Evolutionary conservation across 2,888 invertebrate genomes (phyloP).

Genomic region (Lycaena phlaeas): DNA sequence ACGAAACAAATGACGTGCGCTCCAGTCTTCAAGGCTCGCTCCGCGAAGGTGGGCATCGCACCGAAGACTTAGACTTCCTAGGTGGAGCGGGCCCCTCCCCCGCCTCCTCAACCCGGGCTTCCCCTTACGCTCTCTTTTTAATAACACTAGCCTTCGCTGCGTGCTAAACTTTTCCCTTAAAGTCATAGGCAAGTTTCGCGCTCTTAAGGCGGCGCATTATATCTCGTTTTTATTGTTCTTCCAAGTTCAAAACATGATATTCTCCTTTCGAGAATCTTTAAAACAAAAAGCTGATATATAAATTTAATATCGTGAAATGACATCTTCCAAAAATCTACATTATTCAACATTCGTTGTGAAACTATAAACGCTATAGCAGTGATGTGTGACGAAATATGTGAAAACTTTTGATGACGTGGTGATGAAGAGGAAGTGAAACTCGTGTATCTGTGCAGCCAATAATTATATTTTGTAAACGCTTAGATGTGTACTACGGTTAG

Average conservation of each 20-base stretch:
- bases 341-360: too few species aligned
- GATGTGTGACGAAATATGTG: too few species aligned
- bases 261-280: not conserved
- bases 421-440: not conserved
- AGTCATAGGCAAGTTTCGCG: slow-evolving; percentile 23
- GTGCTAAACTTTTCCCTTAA: slow-evolving; percentile 49
- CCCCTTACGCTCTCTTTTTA: slow-evolving; percentile 45
- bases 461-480: not conserved
- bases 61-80: slow-evolving; percentile 58
- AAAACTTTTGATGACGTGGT: too few species aligned
- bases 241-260: not conserved
- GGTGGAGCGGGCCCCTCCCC: slow-evolving; percentile 45
- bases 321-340: not conserved
- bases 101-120: slow-evolving; percentile 28
- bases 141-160: slow-evolving; percentile 45
- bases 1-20: slow-evolving; percentile 69
- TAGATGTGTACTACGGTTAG: not conserved
- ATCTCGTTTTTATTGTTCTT: slow-evolving; percentile 7
- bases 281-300: not conserved
- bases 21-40: slow-evolving; percentile 78
- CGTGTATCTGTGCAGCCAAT: not conserved
- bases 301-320: not conserved
- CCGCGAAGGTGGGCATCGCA: slow-evolving; percentile 71
- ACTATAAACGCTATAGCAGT: too few species aligned
- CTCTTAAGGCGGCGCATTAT: not conserved